A percentile compares a stretch with the other conserved stretches of the same genome.
phyloP scores from a whole-genome alignment of 2,888 invertebrate species.

The Leistus spinibarbis region DNA sequence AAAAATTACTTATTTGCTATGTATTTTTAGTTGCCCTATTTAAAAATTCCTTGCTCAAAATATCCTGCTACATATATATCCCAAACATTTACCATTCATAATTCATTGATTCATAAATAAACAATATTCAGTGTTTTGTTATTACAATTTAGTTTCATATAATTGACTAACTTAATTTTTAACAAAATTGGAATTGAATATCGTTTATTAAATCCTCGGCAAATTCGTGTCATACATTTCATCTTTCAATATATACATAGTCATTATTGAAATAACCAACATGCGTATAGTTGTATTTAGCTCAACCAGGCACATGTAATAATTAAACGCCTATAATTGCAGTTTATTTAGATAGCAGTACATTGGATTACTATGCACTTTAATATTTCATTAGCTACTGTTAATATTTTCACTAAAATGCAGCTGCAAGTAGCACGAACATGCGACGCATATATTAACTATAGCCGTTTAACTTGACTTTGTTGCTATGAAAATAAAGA shows the following conservation, averaged over 20 bases:
- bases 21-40: background rate
- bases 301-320: background rate
- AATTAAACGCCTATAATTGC: background rate
- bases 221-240: background rate
- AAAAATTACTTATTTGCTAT: background rate
- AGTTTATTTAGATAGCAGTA: background rate
- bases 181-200: background rate
- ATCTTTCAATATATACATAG: background rate
- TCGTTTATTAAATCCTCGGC: background rate
- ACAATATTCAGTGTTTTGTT: too few species aligned
- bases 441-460: too few species aligned
- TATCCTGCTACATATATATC: background rate
- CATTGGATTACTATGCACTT: background rate
- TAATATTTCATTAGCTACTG: background rate
- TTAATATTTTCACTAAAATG: background rate
- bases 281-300: background rate
- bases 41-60: background rate
- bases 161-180: too few species aligned
- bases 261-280: background rate
- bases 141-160: too few species aligned
- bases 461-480: too few species aligned
- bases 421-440: background rate
- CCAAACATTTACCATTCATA: background rate
- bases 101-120: background rate
- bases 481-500: too few species aligned